Evolutionary conservation across 1,140 invertebrate genomes (phyloP).

Genomic region (Samia ricini): DNA sequence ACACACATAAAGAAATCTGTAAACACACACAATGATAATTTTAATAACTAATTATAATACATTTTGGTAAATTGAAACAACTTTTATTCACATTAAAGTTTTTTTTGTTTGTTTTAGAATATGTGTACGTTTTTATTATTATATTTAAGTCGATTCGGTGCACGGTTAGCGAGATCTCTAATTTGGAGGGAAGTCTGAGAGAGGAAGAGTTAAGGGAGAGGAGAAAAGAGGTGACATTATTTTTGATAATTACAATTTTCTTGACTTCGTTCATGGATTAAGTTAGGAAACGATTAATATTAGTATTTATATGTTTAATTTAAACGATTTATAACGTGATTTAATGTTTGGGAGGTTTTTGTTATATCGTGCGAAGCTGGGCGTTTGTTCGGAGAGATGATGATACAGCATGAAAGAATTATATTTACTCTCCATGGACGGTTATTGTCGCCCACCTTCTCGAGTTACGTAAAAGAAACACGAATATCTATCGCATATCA

Average conservation of each 20-base stretch:
- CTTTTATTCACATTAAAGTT: conserved; percentile 71
- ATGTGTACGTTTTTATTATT: conserved; percentile 62
- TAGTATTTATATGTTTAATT: too few relatives aligned
- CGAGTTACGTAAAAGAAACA: neutral
- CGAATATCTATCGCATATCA: neutral
- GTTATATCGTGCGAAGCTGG: conserved; percentile 32
- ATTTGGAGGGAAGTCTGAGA: conserved; percentile 6
- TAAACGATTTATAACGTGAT: too few relatives aligned
- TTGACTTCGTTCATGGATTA: too few relatives aligned
- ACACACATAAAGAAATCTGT: neutral
- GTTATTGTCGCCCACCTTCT: conserved; percentile 50
- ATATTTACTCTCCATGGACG: conserved; percentile 62
- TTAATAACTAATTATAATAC: conserved; percentile 52
- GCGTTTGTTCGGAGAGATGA: conserved; percentile 60
- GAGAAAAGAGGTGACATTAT: neutral
- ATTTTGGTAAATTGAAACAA: conserved; percentile 73
- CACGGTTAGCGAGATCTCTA: conserved; percentile 64
- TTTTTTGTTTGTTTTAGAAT: conserved; percentile 59
- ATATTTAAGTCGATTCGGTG: conserved; percentile 59
- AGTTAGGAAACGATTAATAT: too few relatives aligned
- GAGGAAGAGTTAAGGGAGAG: neutral
- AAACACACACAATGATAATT: conserved; percentile 52
- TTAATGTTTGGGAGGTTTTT: too few relatives aligned
- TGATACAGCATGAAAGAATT: conserved; percentile 36
- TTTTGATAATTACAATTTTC: too few relatives aligned